Base-by-base conservation (phyloP, 2,888 invertebrate species). In the Athalia circularis region DNA sequence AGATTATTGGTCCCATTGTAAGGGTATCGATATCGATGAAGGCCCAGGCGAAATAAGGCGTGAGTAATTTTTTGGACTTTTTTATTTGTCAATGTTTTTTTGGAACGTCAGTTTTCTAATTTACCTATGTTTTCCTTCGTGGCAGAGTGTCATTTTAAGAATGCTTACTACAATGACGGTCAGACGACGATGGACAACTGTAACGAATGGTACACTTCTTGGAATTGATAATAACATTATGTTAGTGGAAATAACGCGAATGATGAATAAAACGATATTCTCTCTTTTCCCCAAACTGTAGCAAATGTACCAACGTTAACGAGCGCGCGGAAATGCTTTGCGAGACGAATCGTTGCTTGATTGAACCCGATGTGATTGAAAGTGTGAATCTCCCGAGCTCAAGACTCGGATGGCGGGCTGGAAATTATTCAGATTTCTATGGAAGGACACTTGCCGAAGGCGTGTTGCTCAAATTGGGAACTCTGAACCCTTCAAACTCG, bases 361-460 rank as follows among this genome's bases (percentile, higher is more conserved):
- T 97, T 79, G 95, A 95, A 81, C 91, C 93, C 0, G 93, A 94
- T 0, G 91, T 97, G 45, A 91, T 97, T 7, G 87, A 92, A 0
- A 92, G 93, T 1, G 93, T 98, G 13, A 95, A 96, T 88, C 90
- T 92, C 13, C 88, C 92, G 79, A 77, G 88, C 80, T 61, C 86
- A 0, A 81, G 80, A 50, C 90, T 92, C 81, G 95, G 95, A 80
- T 98, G 98, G 98, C 91, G 92, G 7, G 96, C 97, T 0, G 91
- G 92, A 57, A 97, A 96, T 90, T 96, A 98, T 90, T 92, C 95
- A 0, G 92, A 95, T 87, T 97, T 98, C 91, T 96, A 95, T 94
- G 96, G 96, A 2, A 93, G 93, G 87, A 96, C 95, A 72, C 93
- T 98, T 13, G 92, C 93, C 4, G 96, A 98, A 43, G 98, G 97